A percentile compares a stretch with the other conserved stretches of the same genome.
Evolutionary conservation across 2,888 invertebrate species (phyloP).

Genomic region (Eupithecia pulchellata): DNA sequence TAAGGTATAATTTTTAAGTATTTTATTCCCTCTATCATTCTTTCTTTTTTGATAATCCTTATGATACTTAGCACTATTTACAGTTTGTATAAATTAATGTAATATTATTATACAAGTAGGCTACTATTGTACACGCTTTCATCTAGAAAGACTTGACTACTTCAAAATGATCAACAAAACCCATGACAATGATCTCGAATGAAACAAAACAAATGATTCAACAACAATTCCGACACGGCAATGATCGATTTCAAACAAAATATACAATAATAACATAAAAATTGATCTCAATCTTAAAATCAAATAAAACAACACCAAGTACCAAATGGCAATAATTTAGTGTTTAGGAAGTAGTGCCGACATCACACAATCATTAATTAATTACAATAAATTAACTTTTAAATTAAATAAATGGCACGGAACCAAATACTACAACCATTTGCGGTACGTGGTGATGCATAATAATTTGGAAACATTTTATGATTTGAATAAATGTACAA

Average conservation of each 20-base stretch:
- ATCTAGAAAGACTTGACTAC: slow-evolving; percentile 74
- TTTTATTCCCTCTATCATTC: slow-evolving; percentile 83
- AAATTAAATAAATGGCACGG: slow-evolving; percentile 84
- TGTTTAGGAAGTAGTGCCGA: slow-evolving; percentile 71
- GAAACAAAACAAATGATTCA: slow-evolving; percentile 52
- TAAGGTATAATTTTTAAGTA: slow-evolving; percentile 64
- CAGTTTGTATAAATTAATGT: slow-evolving; percentile 84
- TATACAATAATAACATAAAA: slow-evolving; percentile 55
- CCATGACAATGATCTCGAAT: slow-evolving; percentile 50
- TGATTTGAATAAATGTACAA: slow-evolving; percentile 62
- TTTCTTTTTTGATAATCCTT: slow-evolving; percentile 82
- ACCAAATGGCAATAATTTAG: slow-evolving; percentile 77
- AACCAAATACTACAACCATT: slow-evolving; percentile 75
- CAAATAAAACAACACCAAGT: slow-evolving; percentile 75
- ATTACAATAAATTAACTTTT: slow-evolving; percentile 75
- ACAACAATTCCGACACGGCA: slow-evolving; percentile 63
- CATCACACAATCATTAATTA: slow-evolving; percentile 53
- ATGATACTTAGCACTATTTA: slow-evolving; percentile 81
- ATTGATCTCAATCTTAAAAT: slow-evolving; percentile 65
- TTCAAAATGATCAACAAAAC: slow-evolving; percentile 52
- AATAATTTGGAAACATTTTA: slow-evolving; percentile 53
- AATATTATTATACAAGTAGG: slow-evolving; percentile 78
- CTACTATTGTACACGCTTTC: slow-evolving; percentile 82
- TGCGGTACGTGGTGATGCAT: slow-evolving; percentile 77
- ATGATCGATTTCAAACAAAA: slow-evolving; percentile 66